Evolutionary conservation across 64 coral and sea anemone species (phyloP).

Genomic region (Porites lutea): DNA sequence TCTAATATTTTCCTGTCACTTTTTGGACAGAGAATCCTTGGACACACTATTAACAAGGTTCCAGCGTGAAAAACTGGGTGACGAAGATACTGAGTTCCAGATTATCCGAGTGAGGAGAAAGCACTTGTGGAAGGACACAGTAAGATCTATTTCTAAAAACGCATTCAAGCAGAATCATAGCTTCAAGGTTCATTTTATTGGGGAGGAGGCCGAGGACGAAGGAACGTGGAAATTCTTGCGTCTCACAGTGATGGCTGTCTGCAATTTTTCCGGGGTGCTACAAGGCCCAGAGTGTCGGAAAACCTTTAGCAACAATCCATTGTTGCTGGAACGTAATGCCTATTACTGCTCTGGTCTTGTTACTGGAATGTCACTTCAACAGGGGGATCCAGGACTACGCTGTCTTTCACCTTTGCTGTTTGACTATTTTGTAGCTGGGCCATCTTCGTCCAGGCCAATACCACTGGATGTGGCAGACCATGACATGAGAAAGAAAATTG

Average conservation of each 20-base stretch:
- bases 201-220: slow-evolving; percentile 41
- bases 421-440: neutral
- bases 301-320: slow-evolving; percentile 11
- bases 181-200: slow-evolving; percentile 31
- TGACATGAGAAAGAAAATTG: no score
- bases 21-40: neutral
- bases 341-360: neutral
- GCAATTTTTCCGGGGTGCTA: neutral
- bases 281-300: slow-evolving; percentile 20
- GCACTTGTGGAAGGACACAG: slow-evolving; percentile 21
- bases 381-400: slow-evolving; percentile 25
- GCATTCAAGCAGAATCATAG: neutral
- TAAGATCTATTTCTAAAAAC: slow-evolving; percentile 11
- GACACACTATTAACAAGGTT: neutral
- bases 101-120: slow-evolving; percentile 31
- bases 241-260: neutral
- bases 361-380: slow-evolving; percentile 2
- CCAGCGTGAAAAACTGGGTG: neutral
- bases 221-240: slow-evolving; percentile 32
- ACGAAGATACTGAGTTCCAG: neutral
- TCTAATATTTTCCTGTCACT: neutral
- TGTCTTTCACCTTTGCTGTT: slow-evolving; percentile 6
- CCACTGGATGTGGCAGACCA: neutral
- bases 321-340: neutral
- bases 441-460: neutral